Conservation (phyloP, 1,140 invertebrate genomes). For the Temnothorax nylanderi region DNA sequence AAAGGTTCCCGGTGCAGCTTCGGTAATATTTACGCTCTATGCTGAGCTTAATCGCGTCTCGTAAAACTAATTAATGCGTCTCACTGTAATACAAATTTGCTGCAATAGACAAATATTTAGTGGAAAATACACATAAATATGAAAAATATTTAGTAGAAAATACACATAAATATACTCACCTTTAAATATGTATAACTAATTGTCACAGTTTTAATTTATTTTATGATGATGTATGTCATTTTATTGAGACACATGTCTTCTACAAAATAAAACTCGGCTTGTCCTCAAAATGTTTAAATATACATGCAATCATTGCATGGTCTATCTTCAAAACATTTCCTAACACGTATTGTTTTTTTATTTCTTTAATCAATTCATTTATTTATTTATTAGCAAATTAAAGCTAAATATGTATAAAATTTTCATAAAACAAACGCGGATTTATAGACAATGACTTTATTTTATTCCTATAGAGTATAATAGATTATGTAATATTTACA, state of each 20-base stretch:
- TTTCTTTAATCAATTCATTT: background rate
- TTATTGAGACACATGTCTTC: background rate
- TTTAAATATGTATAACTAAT: background rate
- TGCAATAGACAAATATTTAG: background rate
- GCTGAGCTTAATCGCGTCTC: background rate
- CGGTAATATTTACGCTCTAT: background rate
- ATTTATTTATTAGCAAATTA: background rate
- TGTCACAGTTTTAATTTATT: background rate
- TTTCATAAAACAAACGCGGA: background rate
- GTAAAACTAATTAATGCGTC: background rate
- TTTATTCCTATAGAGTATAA: background rate
- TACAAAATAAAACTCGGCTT: background rate
- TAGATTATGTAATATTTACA: conserved; percentile 39
- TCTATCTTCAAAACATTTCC: background rate
- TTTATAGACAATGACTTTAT: background rate
- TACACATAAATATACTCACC: background rate
- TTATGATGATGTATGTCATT: background rate
- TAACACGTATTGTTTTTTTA: background rate
- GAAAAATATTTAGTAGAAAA: background rate
- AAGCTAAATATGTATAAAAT: background rate
- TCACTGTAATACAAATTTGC: background rate
- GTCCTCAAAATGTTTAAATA: background rate
- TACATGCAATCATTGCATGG: background rate
- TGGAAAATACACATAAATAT: background rate
- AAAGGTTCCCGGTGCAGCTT: conserved; percentile 11